Base-by-base conservation (phyloP, 37 sponge, comb jelly and placozoan genomes). In the Chondrosia reniformis region DNA sequence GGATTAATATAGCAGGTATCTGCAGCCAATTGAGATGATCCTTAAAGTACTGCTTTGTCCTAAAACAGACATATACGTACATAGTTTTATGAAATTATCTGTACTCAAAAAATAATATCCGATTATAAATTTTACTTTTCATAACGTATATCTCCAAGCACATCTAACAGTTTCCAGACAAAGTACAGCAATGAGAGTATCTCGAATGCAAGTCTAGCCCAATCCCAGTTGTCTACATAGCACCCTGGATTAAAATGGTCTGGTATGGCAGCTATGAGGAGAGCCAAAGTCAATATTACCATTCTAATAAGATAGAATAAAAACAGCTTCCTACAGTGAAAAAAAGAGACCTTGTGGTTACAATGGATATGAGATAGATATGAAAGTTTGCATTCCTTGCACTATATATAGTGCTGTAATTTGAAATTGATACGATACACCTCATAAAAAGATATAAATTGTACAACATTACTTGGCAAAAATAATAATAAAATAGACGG, bases 191-290 rank as follows among this genome's bases (percentile, higher is more conserved):
- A 36, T 4, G 66, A 64, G 36, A 64, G 25, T 10, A 3, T 36
- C 33, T 64, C 66, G 17, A n/a, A 64, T 34, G 33, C 36, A 31
- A 33, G 19, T 7, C 66, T 64, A 36, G 33, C 19, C 28, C 21
- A 27, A 28, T 64, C 66, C 66, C 66, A 64, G 28, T 36, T 36
- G 33, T 64, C 36, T 64, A 33, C 33, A 28, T 64, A 64, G 6
- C 66, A 64, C 19, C 66, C 66, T 34, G 66, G 66, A 28, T 64
- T 64, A 36, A 34, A 33, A n/a, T 34, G 66, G 36, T 64, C 66
- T 4, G 66, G 66, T 64, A 33, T 33, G 33, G 66, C 66, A 13
- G 66, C 66, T 34, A 64, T 64, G 36, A 64, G 36, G 31, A 64
- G 66, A 7, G 66, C 66, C 66, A 64, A 21, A 31, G 31, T 36